Percentiles rank a stretch among this genome's conserved stretches.
phyloP scores from a whole-genome alignment of 2,797 vertebrate genomes.

The Acrocephalus scirpaceus region DNA sequence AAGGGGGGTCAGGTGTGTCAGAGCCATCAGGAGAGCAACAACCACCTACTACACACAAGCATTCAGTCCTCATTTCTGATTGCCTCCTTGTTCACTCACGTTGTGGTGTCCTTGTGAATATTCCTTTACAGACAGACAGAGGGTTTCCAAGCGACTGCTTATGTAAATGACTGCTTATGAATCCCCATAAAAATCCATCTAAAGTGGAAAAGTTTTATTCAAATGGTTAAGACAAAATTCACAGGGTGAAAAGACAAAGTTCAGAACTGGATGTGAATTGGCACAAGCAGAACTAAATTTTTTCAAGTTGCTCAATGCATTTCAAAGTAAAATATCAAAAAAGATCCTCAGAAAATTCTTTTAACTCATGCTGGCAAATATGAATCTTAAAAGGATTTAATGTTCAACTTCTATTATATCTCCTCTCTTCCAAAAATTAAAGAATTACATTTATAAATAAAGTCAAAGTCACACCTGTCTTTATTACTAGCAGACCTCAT shows the following conservation, averaged over 20 bases:
- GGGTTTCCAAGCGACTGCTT: not conserved
- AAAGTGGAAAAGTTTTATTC: not conserved
- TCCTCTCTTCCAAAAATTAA: not conserved
- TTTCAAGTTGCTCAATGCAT: not conserved
- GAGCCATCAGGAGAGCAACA: not conserved
- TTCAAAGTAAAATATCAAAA: not conserved
- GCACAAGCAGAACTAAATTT: not conserved
- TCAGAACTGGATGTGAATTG: not conserved
- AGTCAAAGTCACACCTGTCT: rapidly evolving
- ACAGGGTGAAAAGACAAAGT: not conserved
- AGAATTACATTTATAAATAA: not conserved
- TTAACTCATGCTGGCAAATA: not conserved
- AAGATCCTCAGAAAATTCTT: not conserved
- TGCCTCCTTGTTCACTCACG: not conserved
- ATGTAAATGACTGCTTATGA: not conserved
- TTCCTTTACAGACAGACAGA: not conserved
- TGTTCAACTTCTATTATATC: not conserved
- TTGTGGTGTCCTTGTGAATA: not conserved
- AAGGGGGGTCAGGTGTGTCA: not conserved
- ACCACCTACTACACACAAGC: not conserved
- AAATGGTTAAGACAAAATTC: not conserved
- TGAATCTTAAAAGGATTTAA: not conserved
- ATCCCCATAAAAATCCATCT: not conserved
- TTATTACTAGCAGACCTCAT: not conserved
- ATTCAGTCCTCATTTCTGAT: not conserved